Evolutionary conservation across 2,113 vertebrate genomes (phyloP).

Genomic region (Petrocephalus microphthalmus): DNA sequence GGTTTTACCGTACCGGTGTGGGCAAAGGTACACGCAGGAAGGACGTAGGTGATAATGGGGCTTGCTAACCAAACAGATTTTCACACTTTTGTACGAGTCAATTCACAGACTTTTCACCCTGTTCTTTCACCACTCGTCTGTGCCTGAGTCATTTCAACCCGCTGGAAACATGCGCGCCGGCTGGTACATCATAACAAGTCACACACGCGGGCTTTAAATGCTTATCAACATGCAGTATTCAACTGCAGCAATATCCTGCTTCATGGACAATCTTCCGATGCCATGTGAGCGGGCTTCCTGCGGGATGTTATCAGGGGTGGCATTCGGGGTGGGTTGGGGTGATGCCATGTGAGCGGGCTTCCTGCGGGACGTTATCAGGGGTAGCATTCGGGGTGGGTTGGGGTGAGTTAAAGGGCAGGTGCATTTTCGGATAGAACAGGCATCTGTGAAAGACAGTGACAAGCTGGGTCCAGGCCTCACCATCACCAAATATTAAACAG

Average conservation of each 20-base stretch:
- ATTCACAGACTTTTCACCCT: background rate
- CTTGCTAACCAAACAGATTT: background rate
- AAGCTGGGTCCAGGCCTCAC: background rate
- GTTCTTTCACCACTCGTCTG: background rate
- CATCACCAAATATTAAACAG: background rate
- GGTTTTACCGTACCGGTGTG: background rate
- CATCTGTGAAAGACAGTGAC: background rate
- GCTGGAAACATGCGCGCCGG: background rate
- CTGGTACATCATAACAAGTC: background rate
- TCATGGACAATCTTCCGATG: background rate
- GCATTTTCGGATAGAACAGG: background rate
- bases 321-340: background rate
- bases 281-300: background rate
- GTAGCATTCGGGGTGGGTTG: background rate
- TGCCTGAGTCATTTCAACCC: background rate
- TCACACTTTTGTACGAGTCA: background rate
- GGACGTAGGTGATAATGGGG: slow-evolving; percentile 6
- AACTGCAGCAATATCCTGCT: background rate
- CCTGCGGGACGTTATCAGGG: background rate
- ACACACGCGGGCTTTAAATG: background rate
- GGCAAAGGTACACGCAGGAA: background rate
- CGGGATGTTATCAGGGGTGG: background rate
- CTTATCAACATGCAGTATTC: background rate
- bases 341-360: background rate
- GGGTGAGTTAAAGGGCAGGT: background rate